Conservation (phyloP, 2,113 vertebrate species). For the Sander vitreus region DNA sequence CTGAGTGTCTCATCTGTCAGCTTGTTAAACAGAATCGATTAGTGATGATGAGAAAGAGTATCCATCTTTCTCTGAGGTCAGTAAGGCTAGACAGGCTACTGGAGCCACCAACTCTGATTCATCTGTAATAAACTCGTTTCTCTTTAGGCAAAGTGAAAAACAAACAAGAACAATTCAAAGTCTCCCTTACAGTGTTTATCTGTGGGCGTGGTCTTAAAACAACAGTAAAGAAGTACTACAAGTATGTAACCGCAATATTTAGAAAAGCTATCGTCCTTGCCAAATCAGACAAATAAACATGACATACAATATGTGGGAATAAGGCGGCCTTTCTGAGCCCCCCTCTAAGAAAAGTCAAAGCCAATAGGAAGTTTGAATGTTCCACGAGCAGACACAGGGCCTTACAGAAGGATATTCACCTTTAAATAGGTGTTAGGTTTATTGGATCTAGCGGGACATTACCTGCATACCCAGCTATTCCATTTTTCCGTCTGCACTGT, state of each 20-base stretch:
- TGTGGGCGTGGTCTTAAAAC: conserved; percentile 28
- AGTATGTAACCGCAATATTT: conserved; percentile 23
- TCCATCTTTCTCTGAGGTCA: conserved; percentile 45
- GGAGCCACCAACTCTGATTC: conserved; percentile 43
- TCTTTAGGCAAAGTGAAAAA: conserved; percentile 20
- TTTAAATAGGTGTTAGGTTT: conserved; percentile 76
- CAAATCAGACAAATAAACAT: conserved; percentile 63
- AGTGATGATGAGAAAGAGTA: conserved; percentile 36
- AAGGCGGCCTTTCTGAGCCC: conserved; percentile 36
- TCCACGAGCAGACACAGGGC: conserved; percentile 58
- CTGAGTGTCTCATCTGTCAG: conserved; percentile 3
- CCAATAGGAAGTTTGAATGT: conserved; percentile 70
- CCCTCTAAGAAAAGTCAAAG: conserved; percentile 38
- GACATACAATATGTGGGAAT: conserved; percentile 59
- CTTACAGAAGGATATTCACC: conserved; percentile 66
- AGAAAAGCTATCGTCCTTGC: conserved; percentile 33
- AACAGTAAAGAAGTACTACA: conserved; percentile 5
- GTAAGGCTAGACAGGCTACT: conserved; percentile 18
- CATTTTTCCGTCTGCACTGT: conserved; percentile 66
- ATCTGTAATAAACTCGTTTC: conserved; percentile 22
- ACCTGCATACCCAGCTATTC: conserved; percentile 71
- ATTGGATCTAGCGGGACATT: conserved; percentile 75
- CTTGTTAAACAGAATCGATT: conserved; percentile 42
- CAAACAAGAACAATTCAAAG: conserved; percentile 20
- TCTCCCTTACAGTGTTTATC: conserved; percentile 25